Evolutionary conservation across 2,888 invertebrate genomes (phyloP), one percentile per base, ranked within the genome.

Genomic region (Desoria tigrina): DNA sequence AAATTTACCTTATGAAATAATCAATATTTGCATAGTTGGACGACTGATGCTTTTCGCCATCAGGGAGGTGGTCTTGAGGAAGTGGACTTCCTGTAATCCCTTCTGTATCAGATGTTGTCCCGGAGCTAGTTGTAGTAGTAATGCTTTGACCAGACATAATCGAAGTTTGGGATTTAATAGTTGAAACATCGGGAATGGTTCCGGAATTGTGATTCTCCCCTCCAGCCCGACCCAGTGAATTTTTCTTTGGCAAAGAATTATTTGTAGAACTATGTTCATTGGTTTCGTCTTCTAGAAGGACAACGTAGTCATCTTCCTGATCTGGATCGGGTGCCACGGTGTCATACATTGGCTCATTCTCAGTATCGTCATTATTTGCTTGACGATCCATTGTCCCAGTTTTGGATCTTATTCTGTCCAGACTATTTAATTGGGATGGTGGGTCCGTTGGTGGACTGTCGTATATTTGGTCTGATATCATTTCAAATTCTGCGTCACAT

Each of bases 1-100:
- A n/a, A n/a, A 83, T 87, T 84, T 80, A 90, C 90, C 89, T 88
- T 81, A 93, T 87, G 78, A 93, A 93, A 80, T 92, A 93, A 81
- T 93, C 92, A 82, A 93, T 92, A 81, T 93, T 93, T 81, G 92
- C 92, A 82, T 93, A 93, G 82, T 93, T 92, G 71, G 91, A 90
- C 74, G 88, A 72, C 39, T 76, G 72, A 61, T 74, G 74, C 24
- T 67, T 60, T 2, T 45, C 4, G 6, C 68, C 69, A 57, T 76
- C 72, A 61, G 76, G 74, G 39, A 76, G 69, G 62, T 71, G 69
- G 45, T 76, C 75, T 42, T 73, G 69, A 2, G 76, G 75, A 18
- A 74, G 54, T 4, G 77, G 76, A 65, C 76, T 74, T 26, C 75
- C 73, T 7, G 76, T 73, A 26, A 75, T 74, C 16, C 75, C 74